Evolutionary conservation across 2,888 invertebrate species (phyloP).

Genomic region (Muscina levida): DNA sequence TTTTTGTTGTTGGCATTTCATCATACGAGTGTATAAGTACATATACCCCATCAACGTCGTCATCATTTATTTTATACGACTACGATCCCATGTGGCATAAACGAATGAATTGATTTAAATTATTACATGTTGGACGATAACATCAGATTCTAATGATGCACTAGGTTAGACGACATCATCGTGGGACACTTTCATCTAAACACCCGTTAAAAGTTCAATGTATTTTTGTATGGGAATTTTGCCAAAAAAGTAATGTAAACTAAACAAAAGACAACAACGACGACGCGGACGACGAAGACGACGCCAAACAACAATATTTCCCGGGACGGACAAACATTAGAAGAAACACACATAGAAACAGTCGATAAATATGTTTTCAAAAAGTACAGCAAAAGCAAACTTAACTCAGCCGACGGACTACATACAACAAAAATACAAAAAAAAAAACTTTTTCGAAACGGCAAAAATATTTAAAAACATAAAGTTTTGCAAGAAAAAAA

Average conservation of each 20-base stretch:
- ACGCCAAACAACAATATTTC: slow-evolving; percentile 35
- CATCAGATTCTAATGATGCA: no score
- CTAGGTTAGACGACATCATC: no score
- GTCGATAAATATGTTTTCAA: slow-evolving; percentile 23
- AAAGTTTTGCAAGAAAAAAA: slow-evolving; percentile 15
- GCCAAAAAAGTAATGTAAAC: slow-evolving; percentile 53
- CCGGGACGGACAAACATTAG: slow-evolving; percentile 43
- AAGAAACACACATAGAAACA: slow-evolving; percentile 13
- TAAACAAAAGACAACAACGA: slow-evolving; percentile 20
- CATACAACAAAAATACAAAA: background rate
- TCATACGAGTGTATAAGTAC: no score
- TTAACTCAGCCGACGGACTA: background rate
- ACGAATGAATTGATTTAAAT: no score
- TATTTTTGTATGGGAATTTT: slow-evolving; percentile 46
- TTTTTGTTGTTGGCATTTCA: no score
- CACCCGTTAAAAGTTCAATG: slow-evolving; percentile 41
- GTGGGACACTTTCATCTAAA: slow-evolving; percentile 10
- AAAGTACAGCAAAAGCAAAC: slow-evolving; percentile 20
- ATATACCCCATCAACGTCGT: no score
- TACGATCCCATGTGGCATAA: no score
- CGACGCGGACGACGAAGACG: no score
- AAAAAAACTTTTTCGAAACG: background rate
- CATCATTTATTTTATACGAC: no score
- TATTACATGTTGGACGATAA: no score
- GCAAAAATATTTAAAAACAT: slow-evolving; percentile 25